Base-by-base conservation (phyloP, 2,888 invertebrate species). In the Philhelius pedissequus region DNA sequence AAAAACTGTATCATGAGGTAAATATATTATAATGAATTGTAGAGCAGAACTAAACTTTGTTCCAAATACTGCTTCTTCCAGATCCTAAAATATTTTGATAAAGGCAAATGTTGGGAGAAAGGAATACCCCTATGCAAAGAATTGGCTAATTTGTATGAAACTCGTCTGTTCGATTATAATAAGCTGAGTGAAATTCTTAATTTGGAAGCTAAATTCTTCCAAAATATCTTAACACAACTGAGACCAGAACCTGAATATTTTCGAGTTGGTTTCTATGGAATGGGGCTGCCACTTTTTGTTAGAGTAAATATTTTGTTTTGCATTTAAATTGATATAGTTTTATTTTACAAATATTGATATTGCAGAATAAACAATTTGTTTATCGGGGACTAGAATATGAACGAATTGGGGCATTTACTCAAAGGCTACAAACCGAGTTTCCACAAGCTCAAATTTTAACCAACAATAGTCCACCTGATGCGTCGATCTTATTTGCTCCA, bases 101-200 rank as follows among this genome's bases (percentile, higher is more conserved):
- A 96, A 86, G 98, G 98, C 87, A 98, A 98, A 94, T 97, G 97
- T 88, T 99, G 98, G 98, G 99, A 99, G 90, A 97, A 98, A 92
- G 98, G 98, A 0, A 95, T 98, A 40, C 97, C 98, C 0, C 90
- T 99, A 43, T 95, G 97, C 87, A 97, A 98, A 89, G 98, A 98
- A 90, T 91, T 99, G 86, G 97, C 97, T 0, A 93, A 94, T 11
- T 92, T 98, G 1, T 98, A 98, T 91, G 98, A 98, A 91, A 95
- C 94, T 11, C 95, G 95, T 86, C 92, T 97, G 18, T 97, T 96
- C 89, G 97, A 98, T 92, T 98, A 98, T 90, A 95, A 95, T 62
- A 96, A 97, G 79, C 93, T 98, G 15, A 96, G 97, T 87, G 94
- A 96, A 86, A 96, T 97, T 80, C 92, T 98, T 82, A 95, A 96